A percentile compares a stretch with the other conserved stretches of the same genome.
These are phyloP conservation scores for Poecilus cupreus DNA, from an alignment of 2,888 invertebrate species.

Conservation along the genomic window DNA sequence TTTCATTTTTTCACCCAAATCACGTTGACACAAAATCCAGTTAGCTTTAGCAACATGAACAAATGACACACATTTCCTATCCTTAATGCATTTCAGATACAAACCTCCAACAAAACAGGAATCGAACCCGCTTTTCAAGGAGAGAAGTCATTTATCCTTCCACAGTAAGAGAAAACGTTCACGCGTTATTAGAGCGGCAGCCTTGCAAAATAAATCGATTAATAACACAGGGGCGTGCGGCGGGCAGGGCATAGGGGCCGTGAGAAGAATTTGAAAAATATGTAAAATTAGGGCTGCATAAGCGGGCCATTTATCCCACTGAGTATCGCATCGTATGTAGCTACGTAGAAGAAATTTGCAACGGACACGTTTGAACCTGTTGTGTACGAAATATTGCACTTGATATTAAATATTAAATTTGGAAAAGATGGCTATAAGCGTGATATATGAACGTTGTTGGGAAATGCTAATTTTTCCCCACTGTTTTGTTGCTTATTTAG, in stretches of 20 bases:
- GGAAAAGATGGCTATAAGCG: background rate
- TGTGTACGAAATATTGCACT: conserved; percentile 28
- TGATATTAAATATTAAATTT: conserved; percentile 47
- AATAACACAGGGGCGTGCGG: conserved; percentile 10
- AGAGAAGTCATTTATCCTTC: conserved; percentile 33
- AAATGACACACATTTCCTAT: conserved; percentile 40
- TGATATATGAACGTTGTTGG: conserved; percentile 12
- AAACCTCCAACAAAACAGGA: background rate
- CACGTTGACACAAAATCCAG: conserved; percentile 6
- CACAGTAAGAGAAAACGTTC: conserved; percentile 26
- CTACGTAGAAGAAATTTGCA: background rate
- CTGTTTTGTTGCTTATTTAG: background rate
- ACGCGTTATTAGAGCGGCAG: conserved; percentile 46
- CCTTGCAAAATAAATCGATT: conserved; percentile 52
- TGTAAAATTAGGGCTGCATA: conserved; percentile 50
- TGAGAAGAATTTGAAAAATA: conserved; percentile 52
- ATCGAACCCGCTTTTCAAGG: background rate
- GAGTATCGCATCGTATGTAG: background rate
- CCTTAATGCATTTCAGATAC: conserved; percentile 42
- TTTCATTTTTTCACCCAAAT: background rate
- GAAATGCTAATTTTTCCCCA: conserved; percentile 19
- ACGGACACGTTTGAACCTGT: conserved; percentile 3
- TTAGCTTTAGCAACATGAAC: conserved; percentile 19
- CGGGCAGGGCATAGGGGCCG: background rate
- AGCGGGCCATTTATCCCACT: conserved; percentile 41